These are phyloP conservation scores for Notiomystis cincta DNA, from an alignment of 2,113 vertebrate genomes.

Conservation along the genomic window DNA sequence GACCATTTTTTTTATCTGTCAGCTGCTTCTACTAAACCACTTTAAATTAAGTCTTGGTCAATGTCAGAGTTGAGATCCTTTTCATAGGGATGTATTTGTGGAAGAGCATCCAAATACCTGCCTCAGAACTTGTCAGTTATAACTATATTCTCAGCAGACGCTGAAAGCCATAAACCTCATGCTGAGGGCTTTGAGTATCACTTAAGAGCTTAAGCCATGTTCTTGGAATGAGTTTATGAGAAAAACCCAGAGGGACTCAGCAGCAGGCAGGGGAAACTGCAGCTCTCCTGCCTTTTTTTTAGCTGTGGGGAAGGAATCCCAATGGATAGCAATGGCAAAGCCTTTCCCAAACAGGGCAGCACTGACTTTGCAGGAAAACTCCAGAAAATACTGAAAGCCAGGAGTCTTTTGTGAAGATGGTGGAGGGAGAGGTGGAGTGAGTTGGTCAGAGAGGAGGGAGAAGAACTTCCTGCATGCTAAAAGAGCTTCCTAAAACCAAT, in stretches of 20 bases:
- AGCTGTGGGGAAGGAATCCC: not conserved
- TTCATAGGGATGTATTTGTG: conserved; percentile 22
- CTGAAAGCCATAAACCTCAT: conserved; percentile 35
- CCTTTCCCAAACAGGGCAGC: not conserved
- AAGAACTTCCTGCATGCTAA: not conserved
- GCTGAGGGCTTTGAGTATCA: conserved; percentile 53
- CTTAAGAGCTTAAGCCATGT: conserved; percentile 35
- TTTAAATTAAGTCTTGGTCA: conserved; percentile 42
- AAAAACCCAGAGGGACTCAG: not conserved
- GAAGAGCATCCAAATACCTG: conserved; percentile 51
- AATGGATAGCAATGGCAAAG: not conserved
- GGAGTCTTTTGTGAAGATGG: not conserved
- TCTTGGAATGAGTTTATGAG: conserved; percentile 45
- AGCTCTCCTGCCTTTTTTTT: not conserved
- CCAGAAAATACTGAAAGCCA: not conserved
- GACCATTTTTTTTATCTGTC: not conserved
- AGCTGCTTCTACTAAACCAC: conserved; percentile 26
- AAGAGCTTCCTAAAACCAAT: not conserved
- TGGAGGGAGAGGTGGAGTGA: not conserved
- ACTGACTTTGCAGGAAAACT: not conserved
- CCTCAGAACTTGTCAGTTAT: conserved; percentile 34
- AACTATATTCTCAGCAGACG: conserved; percentile 41
- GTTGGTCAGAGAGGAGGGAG: not conserved
- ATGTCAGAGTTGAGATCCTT: not conserved
- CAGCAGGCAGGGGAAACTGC: not conserved